phyloP scores from a whole-genome alignment of 2,797 vertebrate genomes.

The Rhadinocentrus ornatus region DNA sequence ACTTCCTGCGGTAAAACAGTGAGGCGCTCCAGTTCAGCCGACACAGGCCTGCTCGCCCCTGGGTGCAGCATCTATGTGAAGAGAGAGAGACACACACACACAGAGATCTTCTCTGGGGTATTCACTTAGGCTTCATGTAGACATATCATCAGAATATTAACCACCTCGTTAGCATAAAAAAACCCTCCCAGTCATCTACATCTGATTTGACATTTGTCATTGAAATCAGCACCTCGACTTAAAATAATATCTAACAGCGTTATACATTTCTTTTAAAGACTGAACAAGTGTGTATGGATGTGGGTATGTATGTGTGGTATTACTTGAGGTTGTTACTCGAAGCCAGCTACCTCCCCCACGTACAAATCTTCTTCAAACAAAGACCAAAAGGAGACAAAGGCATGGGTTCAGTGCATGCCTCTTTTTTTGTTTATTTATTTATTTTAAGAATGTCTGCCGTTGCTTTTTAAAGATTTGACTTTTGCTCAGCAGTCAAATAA shows the following conservation, averaged over 20 bases:
- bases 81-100: conserved; percentile 50
- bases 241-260: conserved; percentile 84
- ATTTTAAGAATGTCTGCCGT: conserved; percentile 72
- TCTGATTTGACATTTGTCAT: conserved; percentile 86
- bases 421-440: conserved; percentile 34
- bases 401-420: conserved; percentile 71
- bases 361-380: conserved; percentile 80
- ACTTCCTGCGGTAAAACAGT: conserved; percentile 82
- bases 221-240: conserved; percentile 79
- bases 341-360: conserved; percentile 78
- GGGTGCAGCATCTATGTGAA: conserved; percentile 74
- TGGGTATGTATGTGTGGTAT: conserved; percentile 45
- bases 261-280: conserved; percentile 80
- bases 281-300: conserved; percentile 54
- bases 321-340: conserved; percentile 76
- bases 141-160: conserved; percentile 85
- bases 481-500: conserved; percentile 75
- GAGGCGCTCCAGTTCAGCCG: conserved; percentile 71
- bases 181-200: conserved; percentile 82
- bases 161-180: conserved; percentile 84
- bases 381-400: conserved; percentile 78
- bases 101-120: conserved; percentile 73
- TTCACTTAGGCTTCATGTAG: conserved; percentile 76
- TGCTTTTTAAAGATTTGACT: conserved; percentile 81
- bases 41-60: conserved; percentile 73